Percentiles rank a stretch among this genome's conserved stretches.
Conservation (phyloP, 2,888 invertebrate species). For the Ferrisia virgata region DNA sequence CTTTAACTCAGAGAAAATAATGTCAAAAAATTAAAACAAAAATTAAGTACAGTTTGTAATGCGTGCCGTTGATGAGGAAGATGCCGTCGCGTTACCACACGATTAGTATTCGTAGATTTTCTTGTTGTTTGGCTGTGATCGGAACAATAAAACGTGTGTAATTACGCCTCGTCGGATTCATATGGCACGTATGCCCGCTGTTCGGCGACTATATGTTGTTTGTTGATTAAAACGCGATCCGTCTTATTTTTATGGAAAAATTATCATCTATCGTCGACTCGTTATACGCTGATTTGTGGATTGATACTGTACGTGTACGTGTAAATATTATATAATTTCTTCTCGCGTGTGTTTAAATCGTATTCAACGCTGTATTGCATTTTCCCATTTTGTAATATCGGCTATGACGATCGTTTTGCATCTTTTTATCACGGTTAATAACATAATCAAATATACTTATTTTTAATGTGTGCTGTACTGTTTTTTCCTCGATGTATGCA, state of each 20-base stretch:
- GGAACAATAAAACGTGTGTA: background rate
- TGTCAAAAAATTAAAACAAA: background rate
- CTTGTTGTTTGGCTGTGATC: background rate
- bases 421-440: background rate
- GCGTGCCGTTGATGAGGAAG: background rate
- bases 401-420: background rate
- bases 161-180: background rate
- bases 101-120: background rate
- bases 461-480: background rate
- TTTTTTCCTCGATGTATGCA: background rate
- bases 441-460: background rate
- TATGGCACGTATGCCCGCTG: background rate
- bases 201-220: background rate
- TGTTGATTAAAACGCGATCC: background rate
- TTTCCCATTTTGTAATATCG: background rate
- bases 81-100: background rate
- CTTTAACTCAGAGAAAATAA: constrained; percentile 48
- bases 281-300: background rate
- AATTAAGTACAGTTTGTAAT: background rate
- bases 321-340: too few species aligned
- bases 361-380: background rate
- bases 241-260: background rate
- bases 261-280: background rate
- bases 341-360: too few species aligned
- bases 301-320: background rate